Conservation (phyloP, 2,888 invertebrate species). For the Eustalomyia histrio region DNA sequence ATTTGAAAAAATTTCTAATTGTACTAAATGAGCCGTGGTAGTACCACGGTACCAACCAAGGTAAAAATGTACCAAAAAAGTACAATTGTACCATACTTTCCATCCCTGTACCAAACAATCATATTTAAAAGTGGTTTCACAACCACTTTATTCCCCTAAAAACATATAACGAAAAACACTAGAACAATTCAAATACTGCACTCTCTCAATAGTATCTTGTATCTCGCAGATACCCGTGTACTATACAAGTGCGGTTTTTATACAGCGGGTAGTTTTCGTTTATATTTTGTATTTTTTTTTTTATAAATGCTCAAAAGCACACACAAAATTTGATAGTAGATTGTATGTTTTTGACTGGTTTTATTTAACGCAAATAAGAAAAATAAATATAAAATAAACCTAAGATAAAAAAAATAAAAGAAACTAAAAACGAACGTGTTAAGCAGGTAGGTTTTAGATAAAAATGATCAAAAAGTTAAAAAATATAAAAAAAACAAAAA, state of each 20-base stretch:
- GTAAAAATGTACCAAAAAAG: too few species aligned
- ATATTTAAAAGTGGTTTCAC: too few species aligned
- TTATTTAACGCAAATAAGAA: slow-evolving; percentile 14
- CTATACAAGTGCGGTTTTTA: slow-evolving; percentile 32
- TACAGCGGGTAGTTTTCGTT: slow-evolving; percentile 48
- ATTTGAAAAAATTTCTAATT: too few species aligned
- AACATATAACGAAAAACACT: neutral
- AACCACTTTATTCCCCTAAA: neutral
- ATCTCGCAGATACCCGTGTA: slow-evolving; percentile 51
- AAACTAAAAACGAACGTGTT: slow-evolving; percentile 34
- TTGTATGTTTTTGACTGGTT: slow-evolving; percentile 43
- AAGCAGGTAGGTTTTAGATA: slow-evolving; percentile 39
- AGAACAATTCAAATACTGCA: too few species aligned
- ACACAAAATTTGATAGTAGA: slow-evolving; percentile 12
- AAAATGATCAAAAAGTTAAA: slow-evolving; percentile 1
- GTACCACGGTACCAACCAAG: too few species aligned
- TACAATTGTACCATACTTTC: too few species aligned
- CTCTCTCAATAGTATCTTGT: slow-evolving; percentile 44
- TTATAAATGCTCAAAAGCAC: slow-evolving; percentile 25
- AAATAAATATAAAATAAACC: slow-evolving; percentile 11
- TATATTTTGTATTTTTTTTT: slow-evolving; percentile 30
- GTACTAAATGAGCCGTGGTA: too few species aligned
- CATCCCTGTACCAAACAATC: too few species aligned
- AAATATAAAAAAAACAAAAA: slow-evolving; percentile 4
- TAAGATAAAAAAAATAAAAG: slow-evolving; percentile 18